Evolutionary conservation across 2,888 invertebrate genomes (phyloP).

Genomic region (Galerucella nymphaeae): DNA sequence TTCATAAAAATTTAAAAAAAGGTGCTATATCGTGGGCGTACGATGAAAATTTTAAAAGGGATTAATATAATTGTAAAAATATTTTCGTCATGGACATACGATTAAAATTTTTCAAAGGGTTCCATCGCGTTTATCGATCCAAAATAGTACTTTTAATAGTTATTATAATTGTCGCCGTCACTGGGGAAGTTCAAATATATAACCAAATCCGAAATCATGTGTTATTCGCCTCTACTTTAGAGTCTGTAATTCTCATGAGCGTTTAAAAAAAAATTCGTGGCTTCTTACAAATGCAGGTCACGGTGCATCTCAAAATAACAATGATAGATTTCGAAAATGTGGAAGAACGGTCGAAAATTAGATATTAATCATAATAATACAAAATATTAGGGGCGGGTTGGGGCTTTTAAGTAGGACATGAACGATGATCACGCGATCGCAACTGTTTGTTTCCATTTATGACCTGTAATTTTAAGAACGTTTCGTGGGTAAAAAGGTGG

Average conservation of each 20-base stretch:
- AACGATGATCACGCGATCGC: slow-evolving; percentile 42
- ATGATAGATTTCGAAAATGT: slow-evolving; percentile 43
- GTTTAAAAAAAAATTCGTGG: slow-evolving; percentile 20
- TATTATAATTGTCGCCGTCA: slow-evolving; percentile 4
- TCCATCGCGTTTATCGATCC: no score
- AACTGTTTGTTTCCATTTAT: slow-evolving; percentile 43
- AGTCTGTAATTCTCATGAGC: slow-evolving; percentile 40
- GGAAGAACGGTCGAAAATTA: slow-evolving; percentile 44
- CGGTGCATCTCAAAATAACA: slow-evolving; percentile 43
- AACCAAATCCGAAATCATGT: slow-evolving; percentile 44
- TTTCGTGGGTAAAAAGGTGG: neutral
- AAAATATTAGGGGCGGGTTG: slow-evolving; percentile 45
- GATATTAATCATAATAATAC: slow-evolving; percentile 46
- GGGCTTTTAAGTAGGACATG: slow-evolving; percentile 41
- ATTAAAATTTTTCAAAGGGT: no score
- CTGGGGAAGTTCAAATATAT: slow-evolving; percentile 23
- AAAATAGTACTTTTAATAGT: no score
- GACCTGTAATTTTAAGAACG: slow-evolving; percentile 6
- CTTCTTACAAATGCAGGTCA: slow-evolving; percentile 43
- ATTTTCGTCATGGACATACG: no score
- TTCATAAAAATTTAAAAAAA: no score
- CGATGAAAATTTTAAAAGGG: no score
- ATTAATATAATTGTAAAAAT: no score
- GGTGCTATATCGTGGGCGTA: no score
- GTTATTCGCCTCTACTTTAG: slow-evolving; percentile 36